Evolutionary conservation across 2,797 vertebrate genomes (phyloP).

Genomic region (Centropyge bicolor): DNA sequence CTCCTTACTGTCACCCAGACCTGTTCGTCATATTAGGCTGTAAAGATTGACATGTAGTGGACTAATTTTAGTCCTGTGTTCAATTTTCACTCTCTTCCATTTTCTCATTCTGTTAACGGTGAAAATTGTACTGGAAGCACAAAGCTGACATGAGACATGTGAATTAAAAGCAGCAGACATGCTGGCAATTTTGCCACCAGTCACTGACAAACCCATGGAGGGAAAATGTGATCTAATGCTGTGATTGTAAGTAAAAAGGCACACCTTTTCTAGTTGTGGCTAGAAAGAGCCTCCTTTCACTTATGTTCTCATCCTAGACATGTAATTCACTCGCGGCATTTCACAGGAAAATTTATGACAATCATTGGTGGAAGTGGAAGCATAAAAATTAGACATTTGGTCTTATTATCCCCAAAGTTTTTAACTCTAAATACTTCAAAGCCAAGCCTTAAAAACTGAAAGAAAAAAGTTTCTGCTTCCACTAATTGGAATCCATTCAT

Average conservation of each 20-base stretch:
- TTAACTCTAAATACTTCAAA: conserved; percentile 36
- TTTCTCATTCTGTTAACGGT: conserved; percentile 83
- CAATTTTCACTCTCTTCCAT: conserved; percentile 86
- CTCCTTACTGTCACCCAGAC: conserved; percentile 78
- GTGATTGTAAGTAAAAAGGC: conserved; percentile 84
- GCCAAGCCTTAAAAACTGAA: neutral
- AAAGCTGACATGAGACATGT: conserved; percentile 85
- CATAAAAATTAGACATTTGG: conserved; percentile 55
- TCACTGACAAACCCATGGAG: conserved; percentile 78
- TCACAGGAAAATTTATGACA: conserved; percentile 67
- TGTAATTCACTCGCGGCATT: conserved; percentile 73
- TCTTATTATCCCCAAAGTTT: conserved; percentile 37
- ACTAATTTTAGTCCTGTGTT: conserved; percentile 85
- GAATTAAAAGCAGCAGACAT: conserved; percentile 85
- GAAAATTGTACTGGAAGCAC: conserved; percentile 83
- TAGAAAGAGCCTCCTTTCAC: conserved; percentile 75
- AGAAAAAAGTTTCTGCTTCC: conserved; percentile 17
- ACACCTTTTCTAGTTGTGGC: conserved; percentile 75
- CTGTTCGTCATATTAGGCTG: conserved; percentile 81
- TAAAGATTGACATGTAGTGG: conserved; percentile 83
- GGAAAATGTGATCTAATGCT: conserved; percentile 82
- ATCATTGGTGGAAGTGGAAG: conserved; percentile 63
- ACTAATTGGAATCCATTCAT: conserved; percentile 20
- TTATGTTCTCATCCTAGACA: conserved; percentile 70
- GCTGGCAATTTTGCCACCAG: conserved; percentile 85